Conservation (phyloP, 92 coral and sea anemone species). For the Porites lobata region DNA sequence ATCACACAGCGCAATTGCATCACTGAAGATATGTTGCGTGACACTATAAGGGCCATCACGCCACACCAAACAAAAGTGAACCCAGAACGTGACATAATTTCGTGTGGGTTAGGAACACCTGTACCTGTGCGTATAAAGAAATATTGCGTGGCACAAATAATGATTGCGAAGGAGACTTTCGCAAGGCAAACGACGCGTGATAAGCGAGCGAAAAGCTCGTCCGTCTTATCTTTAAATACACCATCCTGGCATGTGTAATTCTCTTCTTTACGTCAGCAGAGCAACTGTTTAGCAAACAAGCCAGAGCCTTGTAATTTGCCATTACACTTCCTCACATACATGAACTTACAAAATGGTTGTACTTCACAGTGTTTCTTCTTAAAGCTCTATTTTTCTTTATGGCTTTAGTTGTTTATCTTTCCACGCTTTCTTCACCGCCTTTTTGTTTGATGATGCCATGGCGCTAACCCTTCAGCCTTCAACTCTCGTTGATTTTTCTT, state of each 20-base stretch:
- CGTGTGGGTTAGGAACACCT: no score
- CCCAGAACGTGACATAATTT: background rate
- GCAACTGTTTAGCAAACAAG: background rate
- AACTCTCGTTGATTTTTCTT: conserved; percentile 41
- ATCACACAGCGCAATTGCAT: background rate
- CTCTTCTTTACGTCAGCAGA: background rate
- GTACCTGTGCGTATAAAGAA: background rate
- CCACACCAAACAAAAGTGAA: background rate
- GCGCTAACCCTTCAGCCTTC: background rate
- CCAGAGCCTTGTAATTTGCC: no score
- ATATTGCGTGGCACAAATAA: background rate
- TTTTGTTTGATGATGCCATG: background rate
- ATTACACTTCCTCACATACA: no score
- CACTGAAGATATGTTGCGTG: background rate
- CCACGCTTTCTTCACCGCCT: no score
- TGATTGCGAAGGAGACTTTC: background rate
- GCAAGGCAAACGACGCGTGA: background rate
- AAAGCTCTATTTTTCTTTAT: background rate
- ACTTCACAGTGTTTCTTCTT: background rate
- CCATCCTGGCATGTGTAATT: background rate
- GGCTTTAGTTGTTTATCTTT: background rate
- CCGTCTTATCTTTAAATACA: background rate
- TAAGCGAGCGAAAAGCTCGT: background rate
- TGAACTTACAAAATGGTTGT: background rate
- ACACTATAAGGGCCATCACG: background rate